Evolutionary conservation across 2,888 invertebrate species (phyloP).

Genomic region (Pediacus dermestoides): DNA sequence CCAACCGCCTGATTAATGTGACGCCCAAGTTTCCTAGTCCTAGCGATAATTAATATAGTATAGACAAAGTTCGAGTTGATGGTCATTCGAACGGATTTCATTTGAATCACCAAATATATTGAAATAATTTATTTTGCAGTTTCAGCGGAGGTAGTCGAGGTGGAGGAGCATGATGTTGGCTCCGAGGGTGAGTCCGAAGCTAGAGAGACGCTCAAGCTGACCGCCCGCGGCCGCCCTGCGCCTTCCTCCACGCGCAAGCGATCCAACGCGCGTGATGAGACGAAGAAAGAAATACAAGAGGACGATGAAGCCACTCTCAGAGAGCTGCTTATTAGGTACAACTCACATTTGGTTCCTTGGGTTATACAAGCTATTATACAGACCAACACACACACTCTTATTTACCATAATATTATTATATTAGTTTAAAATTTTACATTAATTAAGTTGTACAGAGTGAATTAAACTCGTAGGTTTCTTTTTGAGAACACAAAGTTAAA

Average conservation of each 20-base stretch:
- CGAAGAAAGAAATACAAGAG: slow-evolving; percentile 70
- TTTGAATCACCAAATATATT: too few relatives aligned
- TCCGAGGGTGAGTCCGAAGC: slow-evolving; percentile 42
- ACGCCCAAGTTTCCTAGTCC: slow-evolving; percentile 25
- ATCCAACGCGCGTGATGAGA: slow-evolving; percentile 65
- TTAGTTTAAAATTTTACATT: too few relatives aligned
- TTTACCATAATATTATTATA: too few relatives aligned
- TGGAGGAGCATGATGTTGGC: slow-evolving; percentile 51
- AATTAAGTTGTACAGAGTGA: too few relatives aligned
- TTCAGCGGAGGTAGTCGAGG: slow-evolving; percentile 50
- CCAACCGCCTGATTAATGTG: slow-evolving; percentile 29
- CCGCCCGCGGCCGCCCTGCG: slow-evolving; percentile 49
- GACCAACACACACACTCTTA: slow-evolving; percentile 4
- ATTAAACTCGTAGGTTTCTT: too few relatives aligned
- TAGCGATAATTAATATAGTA: slow-evolving; percentile 33
- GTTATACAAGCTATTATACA: too few relatives aligned
- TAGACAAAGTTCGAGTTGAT: too few relatives aligned
- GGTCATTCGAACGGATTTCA: too few relatives aligned
- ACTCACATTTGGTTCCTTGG: slow-evolving; percentile 5
- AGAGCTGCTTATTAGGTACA: slow-evolving; percentile 87
- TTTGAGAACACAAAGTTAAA: too few relatives aligned
- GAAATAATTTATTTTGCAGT: too few relatives aligned
- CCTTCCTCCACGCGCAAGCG: slow-evolving; percentile 48
- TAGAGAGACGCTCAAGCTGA: slow-evolving; percentile 50
- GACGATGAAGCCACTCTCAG: slow-evolving; percentile 90